These are phyloP conservation scores for Dromaius novaehollandiae DNA, from an alignment of 2,113 vertebrate genomes.

Conservation along the genomic window DNA sequence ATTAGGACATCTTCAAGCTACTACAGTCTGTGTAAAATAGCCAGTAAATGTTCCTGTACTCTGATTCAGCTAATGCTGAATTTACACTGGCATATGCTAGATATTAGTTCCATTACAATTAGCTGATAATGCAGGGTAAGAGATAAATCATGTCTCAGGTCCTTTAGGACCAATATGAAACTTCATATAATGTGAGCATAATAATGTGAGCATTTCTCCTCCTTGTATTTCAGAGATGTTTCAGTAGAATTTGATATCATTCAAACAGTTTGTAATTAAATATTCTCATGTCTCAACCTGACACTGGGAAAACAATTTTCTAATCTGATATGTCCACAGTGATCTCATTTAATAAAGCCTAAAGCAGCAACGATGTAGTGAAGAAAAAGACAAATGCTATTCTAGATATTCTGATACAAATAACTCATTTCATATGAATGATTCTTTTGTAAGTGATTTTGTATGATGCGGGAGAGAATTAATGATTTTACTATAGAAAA, in stretches of 20 bases:
- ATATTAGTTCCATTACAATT: neutral
- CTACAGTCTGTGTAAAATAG: neutral
- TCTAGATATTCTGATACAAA: neutral
- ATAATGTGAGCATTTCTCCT: rapidly evolving
- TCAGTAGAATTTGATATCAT: neutral
- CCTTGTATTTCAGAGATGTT: neutral
- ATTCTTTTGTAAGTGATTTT: neutral
- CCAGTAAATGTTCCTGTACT: neutral
- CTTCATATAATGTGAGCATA: neutral
- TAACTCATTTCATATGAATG: neutral
- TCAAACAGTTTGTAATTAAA: neutral
- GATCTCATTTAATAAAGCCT: neutral
- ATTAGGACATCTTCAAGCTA: neutral
- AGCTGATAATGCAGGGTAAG: neutral
- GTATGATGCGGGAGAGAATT: neutral
- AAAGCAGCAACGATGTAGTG: neutral
- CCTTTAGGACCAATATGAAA: neutral
- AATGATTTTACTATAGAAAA: neutral
- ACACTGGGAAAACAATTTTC: neutral
- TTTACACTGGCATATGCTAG: neutral
- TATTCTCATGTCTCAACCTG: neutral
- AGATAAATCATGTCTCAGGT: neutral
- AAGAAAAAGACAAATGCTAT: neutral
- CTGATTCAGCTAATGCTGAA: neutral
- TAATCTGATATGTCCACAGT: neutral